Conservation (phyloP, 2,888 invertebrate species). For the Drosophila formosana region DNA sequence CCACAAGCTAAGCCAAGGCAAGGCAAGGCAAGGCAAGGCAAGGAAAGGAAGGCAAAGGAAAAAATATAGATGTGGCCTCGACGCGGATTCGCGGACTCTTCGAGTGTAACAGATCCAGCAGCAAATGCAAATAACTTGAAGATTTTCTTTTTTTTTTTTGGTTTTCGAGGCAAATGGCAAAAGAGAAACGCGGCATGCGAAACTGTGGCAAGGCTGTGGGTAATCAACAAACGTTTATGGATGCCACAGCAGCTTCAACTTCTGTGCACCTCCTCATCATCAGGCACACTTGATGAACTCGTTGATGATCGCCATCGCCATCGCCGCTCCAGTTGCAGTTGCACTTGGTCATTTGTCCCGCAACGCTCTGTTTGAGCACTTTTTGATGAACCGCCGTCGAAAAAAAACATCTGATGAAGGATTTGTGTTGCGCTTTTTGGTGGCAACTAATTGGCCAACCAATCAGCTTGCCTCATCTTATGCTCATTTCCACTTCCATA, state of each 20-base stretch:
- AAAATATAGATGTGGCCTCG: conserved; percentile 33
- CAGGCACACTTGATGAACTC: conserved; percentile 60
- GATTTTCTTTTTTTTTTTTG: conserved; percentile 13
- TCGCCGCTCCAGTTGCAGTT: conserved; percentile 23
- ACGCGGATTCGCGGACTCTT: conserved; percentile 44
- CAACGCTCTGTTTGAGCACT: conserved; percentile 23
- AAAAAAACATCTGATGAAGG: conserved; percentile 7
- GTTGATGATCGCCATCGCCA: conserved; percentile 67
- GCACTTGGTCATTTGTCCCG: conserved; percentile 62
- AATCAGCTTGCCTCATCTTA: conserved; percentile 30
- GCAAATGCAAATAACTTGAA: conserved; percentile 75
- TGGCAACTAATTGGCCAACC: conserved; percentile 33
- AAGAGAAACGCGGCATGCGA: conserved; percentile 28
- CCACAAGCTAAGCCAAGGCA: conserved; percentile 40
- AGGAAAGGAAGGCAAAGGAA: conserved; percentile 3
- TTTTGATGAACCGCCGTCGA: conserved; percentile 43
- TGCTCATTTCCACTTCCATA: conserved; percentile 17
- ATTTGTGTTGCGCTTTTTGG: conserved; percentile 2
- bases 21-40: conserved; percentile 8
- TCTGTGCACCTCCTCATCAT: conserved; percentile 5
- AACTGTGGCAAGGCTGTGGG: conserved; percentile 75
- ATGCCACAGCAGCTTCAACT: conserved; percentile 53
- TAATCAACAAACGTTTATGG: conserved; percentile 78
- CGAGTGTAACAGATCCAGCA: conserved; percentile 74
- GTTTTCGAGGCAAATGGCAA: background rate